Conservation (phyloP, 23 tunicate species). For the Trididemnum clinides region DNA sequence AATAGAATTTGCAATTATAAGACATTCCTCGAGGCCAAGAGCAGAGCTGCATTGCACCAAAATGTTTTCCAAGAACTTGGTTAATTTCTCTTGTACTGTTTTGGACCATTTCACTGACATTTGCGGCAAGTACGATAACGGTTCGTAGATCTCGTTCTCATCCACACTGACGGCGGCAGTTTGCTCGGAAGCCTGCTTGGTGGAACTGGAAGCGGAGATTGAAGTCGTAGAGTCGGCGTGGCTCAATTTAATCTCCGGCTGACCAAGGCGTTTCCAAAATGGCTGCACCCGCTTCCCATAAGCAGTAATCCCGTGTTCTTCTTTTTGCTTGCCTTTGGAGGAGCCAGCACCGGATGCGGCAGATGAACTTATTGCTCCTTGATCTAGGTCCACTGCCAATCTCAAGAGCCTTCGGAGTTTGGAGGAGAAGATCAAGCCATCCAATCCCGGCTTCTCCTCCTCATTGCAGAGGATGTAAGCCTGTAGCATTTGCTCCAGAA, state of each 20-base stretch:
- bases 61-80: not conserved
- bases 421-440: slow-evolving; percentile 38
- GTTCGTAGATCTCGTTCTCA: slow-evolving; percentile 25
- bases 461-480: slow-evolving; percentile 42
- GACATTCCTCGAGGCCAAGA: not conserved
- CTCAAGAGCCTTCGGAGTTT: slow-evolving; percentile 64
- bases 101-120: slow-evolving; percentile 35
- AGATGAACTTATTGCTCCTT: slow-evolving; percentile 4
- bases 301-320: slow-evolving; percentile 8
- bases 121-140: slow-evolving; percentile 16
- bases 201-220: not conserved
- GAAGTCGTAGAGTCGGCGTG: slow-evolving; percentile 12
- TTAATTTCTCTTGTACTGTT: slow-evolving; percentile 2
- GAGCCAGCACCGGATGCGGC: not conserved
- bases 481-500: slow-evolving; percentile 19
- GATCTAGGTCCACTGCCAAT: slow-evolving; percentile 69
- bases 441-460: not conserved
- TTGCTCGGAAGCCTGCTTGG: not conserved
- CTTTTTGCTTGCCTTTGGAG: not conserved
- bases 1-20: not conserved
- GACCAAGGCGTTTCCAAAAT: not conserved
- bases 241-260: not conserved
- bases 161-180: not conserved
- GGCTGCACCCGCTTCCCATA: slow-evolving; percentile 50
- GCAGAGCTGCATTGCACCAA: not conserved